Evolutionary conservation across 2,888 invertebrate genomes (phyloP).

Genomic region (Caenorhabditis plicata): DNA sequence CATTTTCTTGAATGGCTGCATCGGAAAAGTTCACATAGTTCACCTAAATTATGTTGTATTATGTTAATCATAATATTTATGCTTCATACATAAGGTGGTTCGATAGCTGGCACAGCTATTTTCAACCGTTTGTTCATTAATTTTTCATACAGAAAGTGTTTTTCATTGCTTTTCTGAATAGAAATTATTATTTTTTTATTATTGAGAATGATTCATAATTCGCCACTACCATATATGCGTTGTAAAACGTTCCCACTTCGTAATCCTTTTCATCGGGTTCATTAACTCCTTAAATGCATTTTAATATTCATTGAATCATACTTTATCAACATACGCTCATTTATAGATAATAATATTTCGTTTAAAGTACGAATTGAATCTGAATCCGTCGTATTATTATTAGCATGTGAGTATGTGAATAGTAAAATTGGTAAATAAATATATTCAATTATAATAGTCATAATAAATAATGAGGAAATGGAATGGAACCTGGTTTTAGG

Average conservation of each 20-base stretch:
- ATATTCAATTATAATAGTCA: neutral
- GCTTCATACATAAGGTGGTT: slow-evolving; percentile 54
- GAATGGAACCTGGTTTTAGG: neutral
- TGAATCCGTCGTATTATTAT: neutral
- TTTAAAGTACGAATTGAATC: slow-evolving; percentile 19
- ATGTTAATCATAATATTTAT: slow-evolving; percentile 1
- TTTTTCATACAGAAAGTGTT: slow-evolving; percentile 10
- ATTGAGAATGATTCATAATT: neutral
- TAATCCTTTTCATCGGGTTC: slow-evolving; percentile 22
- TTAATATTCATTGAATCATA: neutral
- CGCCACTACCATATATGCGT: slow-evolving; percentile 18
- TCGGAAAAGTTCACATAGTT: slow-evolving; percentile 59
- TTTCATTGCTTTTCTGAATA: slow-evolving; percentile 33
- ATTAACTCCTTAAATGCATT: slow-evolving; percentile 16
- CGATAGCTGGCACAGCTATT: slow-evolving; percentile 47
- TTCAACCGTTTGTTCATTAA: slow-evolving; percentile 31
- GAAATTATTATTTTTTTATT: neutral
- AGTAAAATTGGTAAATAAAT: no score
- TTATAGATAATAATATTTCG: slow-evolving; percentile 29
- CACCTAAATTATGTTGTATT: slow-evolving; percentile 33
- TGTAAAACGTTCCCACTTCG: no score
- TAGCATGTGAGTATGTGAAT: no score
- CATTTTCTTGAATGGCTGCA: slow-evolving; percentile 41
- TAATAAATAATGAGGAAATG: neutral
- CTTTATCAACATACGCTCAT: slow-evolving; percentile 13